Base-by-base conservation (phyloP, 2,797 vertebrate species). In the Peromyscus nudipes region DNA sequence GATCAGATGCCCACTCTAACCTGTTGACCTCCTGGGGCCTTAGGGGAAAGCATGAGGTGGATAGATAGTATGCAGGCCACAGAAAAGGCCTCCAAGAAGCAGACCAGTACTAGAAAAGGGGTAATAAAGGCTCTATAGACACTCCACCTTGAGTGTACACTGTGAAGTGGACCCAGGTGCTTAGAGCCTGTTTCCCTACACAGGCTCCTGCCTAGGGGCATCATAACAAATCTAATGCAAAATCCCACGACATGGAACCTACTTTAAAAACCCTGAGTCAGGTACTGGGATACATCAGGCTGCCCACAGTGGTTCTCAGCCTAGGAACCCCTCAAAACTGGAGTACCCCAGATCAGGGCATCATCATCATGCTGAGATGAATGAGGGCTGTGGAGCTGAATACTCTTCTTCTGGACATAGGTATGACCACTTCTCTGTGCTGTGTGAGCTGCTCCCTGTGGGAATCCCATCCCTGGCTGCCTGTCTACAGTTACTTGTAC, bases 401-500 rank as follows among this genome's bases (percentile, higher is more conserved):
- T 3, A 1, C 10, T 79, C 19, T 83, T 37, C 71, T 43, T 71
- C 3, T 10, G 81, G 13, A 1, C 77, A 0, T 73, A 99, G 99
- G 98, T 99, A 99, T 17, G 99, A 99, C 97, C 99, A 99, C 97
- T 99, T 99, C 98, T 99, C 99, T 0, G 99, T 99, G 97, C 98
- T 99, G 96, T 99, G 99, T 83, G 99, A 99, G 98, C 99, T 99
- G 96, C 98, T 99, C 80, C 99, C 99, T 0, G 98, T 99, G 96
- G 99, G 99, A 8, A 98, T 99, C 85, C 99, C 99, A 0, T 99
- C 99, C 2, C 89, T 99, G 96, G 99, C 99, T 0, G 98, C 99
- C 69, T 99, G 99, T 98, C 99, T 99, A 88, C 99, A 99, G 97
- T 98, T 99, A 0, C 98, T 99, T 43, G 73, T 98, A 57, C 98